A percentile compares a stretch with the other conserved stretches of the same genome.
phyloP scores from a whole-genome alignment of 2,888 invertebrate species.

The Agriopis marginaria region DNA sequence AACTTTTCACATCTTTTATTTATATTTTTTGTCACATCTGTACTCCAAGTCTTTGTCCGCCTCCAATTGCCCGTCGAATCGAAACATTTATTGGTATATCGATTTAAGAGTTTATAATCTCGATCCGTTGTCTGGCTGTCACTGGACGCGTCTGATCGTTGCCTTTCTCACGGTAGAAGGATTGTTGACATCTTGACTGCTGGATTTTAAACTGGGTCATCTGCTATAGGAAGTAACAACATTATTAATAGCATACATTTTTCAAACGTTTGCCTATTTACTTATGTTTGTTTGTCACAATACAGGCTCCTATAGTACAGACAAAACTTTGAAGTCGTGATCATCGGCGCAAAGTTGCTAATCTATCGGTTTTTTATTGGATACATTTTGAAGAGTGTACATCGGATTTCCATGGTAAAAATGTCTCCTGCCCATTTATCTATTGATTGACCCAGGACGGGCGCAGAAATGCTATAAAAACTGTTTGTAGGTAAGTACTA shows the following conservation, averaged over 20 bases:
- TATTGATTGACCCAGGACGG: too few species aligned
- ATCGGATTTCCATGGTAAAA: too few species aligned
- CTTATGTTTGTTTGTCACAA: too few species aligned
- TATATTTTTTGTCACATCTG: slow-evolving; percentile 24
- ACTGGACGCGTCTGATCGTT: slow-evolving; percentile 56
- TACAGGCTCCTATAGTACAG: too few species aligned
- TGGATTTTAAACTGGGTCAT: slow-evolving; percentile 8
- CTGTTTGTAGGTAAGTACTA: too few species aligned
- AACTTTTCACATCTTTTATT: too few species aligned
- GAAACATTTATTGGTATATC: slow-evolving; percentile 78
- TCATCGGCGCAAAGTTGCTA: too few species aligned
- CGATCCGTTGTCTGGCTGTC: slow-evolving; percentile 54
- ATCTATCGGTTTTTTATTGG: too few species aligned
- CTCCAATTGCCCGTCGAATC: slow-evolving; percentile 61
- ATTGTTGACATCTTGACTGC: slow-evolving; percentile 51
- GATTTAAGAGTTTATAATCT: slow-evolving; percentile 76
- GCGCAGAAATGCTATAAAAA: too few species aligned
- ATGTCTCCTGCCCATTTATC: too few species aligned
- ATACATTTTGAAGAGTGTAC: too few species aligned
- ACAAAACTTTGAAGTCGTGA: too few species aligned
- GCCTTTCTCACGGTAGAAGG: slow-evolving; percentile 65
- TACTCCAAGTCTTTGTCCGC: slow-evolving; percentile 50
- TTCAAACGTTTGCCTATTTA: neutral
- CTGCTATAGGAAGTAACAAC: neutral
- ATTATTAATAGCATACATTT: neutral